Base-by-base conservation (phyloP, 2,113 vertebrate genomes). In the Propithecus coquereli region DNA sequence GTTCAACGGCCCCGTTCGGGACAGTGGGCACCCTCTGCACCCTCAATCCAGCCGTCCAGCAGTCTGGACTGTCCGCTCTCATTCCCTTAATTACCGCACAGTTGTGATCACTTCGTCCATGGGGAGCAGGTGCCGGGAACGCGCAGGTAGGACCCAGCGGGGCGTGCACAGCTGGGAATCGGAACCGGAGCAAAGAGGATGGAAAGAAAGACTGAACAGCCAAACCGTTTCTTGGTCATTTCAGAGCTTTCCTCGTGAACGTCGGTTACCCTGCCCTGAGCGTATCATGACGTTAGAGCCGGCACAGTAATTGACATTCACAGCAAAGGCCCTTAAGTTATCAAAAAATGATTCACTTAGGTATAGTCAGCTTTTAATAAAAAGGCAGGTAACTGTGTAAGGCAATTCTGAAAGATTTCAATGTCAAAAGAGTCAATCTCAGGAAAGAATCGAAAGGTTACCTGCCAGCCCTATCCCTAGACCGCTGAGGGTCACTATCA, bases 11-110 rank as follows among this genome's bases (percentile, higher is more conserved):
- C 34, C 74, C 3, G 16, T 14, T 27, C 18, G 23, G 34, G n/a
- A 1, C 6, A 0, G 8, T 1, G 1, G 14, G 0, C 52, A 1
- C 2, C 8, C 12, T 8, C 18, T 61, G 22, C 37, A 6, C 32
- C 81, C 68, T 50, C 52, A 11, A 8, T 74, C 50, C 52, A 63
- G 63, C 84, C 32, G 3, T 7, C 54, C 37, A 9, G 25, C 30
- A 0, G 2, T 6, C 73, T 43, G 66, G 2, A 1, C 13, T 10
- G 23, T 1, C 27, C 73, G 12, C 25, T 20, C 14, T 25, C 10
- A n/a, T 18, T 57, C 17, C 0, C 23, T 50, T 68, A 57, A n/a
- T 32, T 25, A 22, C 0, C 16, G 12, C 43, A 34, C 14, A 3
- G 0, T 17, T 71, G 13, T 45, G 30, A 23, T 30, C 89, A 5